A percentile compares a stretch with the other conserved stretches of the same genome.
Evolutionary conservation across 2,888 invertebrate species (phyloP).

Genomic region (Molorchus minor): DNA sequence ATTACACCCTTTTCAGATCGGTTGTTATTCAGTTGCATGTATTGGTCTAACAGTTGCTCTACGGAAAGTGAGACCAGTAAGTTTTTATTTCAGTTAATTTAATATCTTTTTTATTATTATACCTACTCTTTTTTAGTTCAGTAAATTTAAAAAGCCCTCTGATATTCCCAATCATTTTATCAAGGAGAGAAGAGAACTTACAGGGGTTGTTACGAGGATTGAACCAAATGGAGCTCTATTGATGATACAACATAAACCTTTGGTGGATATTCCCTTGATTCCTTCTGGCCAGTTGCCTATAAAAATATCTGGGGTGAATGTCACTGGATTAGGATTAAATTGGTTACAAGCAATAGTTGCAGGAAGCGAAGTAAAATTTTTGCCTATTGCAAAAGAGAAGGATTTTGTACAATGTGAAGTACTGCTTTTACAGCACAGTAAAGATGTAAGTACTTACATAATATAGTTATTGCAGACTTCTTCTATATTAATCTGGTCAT

Average conservation of each 20-base stretch:
- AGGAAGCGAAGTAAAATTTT: conserved; percentile 59
- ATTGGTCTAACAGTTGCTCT: conserved; percentile 64
- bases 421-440: conserved; percentile 53
- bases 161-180: conserved; percentile 62
- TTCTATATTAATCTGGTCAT: no score
- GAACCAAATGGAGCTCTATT: conserved; percentile 59
- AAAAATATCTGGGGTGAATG: conserved; percentile 64
- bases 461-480: no score
- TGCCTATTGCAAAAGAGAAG: conserved; percentile 59
- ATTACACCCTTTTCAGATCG: conserved; percentile 57
- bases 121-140: conserved; percentile 55
- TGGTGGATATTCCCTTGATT: conserved; percentile 52
- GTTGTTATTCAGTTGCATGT: conserved; percentile 66
- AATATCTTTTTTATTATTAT: background rate
- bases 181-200: conserved; percentile 56
- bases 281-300: conserved; percentile 62
- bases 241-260: conserved; percentile 61
- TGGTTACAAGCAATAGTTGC: conserved; percentile 62
- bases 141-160: conserved; percentile 58
- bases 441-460: conserved; percentile 46
- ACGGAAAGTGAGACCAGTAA: conserved; percentile 66
- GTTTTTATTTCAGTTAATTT: conserved; percentile 45
- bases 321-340: conserved; percentile 63
- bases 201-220: conserved; percentile 59
- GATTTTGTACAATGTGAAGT: conserved; percentile 64